Evolutionary conservation across 2,888 invertebrate species (phyloP).

Genomic region (Lepidochrysops patricia): DNA sequence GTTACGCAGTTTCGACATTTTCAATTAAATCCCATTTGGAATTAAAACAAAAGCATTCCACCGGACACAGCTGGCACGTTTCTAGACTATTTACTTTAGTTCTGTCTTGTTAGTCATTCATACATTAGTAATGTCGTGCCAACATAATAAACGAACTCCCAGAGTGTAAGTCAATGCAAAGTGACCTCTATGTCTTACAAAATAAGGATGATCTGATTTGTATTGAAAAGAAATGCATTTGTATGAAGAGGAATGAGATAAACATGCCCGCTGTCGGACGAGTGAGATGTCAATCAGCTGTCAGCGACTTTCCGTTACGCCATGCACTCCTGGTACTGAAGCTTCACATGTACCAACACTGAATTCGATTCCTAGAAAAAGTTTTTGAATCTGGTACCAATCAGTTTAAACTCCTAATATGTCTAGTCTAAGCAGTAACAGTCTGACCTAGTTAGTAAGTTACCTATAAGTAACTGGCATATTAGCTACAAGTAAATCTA

Average conservation of each 20-base stretch:
- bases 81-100: conserved; percentile 70
- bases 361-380: conserved; percentile 9
- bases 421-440: no score
- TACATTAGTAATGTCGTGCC: conserved; percentile 63
- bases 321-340: conserved; percentile 60
- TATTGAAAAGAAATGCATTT: conserved; percentile 17
- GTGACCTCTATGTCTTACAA: conserved; percentile 14
- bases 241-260: conserved; percentile 51
- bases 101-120: conserved; percentile 71
- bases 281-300: conserved; percentile 73
- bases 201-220: conserved; percentile 15
- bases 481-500: no score
- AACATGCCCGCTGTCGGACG: conserved; percentile 61
- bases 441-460: no score
- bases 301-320: conserved; percentile 62
- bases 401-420: no score
- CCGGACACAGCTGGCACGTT: conserved; percentile 69
- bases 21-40: conserved; percentile 70
- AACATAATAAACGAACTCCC: conserved; percentile 23
- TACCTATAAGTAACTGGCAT: no score
- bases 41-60: conserved; percentile 64
- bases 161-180: conserved; percentile 22
- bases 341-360: conserved; percentile 50
- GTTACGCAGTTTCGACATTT: conserved; percentile 45
- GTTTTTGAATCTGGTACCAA: neutral